These are phyloP conservation scores for Lordiphosa clarofinis DNA, from an alignment of 1,140 invertebrate genomes.

Conservation along the genomic window DNA sequence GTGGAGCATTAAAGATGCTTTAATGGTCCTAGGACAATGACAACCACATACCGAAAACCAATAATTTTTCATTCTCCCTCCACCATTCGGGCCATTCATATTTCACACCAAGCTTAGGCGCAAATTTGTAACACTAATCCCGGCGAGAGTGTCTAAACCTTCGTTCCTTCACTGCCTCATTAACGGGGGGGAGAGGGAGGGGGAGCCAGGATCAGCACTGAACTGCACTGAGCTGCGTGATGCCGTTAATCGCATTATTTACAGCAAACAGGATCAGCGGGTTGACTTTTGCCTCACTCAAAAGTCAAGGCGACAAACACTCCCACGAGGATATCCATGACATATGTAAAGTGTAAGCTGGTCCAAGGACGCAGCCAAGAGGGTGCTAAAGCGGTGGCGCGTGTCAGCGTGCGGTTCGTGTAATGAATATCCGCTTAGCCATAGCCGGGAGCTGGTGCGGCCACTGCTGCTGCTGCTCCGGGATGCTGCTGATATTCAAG, in stretches of 20 bases:
- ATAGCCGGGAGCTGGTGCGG: constrained; percentile 23
- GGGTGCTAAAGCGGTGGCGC: constrained; percentile 71
- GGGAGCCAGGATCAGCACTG: constrained; percentile 26
- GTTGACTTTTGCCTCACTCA: constrained; percentile 53
- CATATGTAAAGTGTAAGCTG: constrained; percentile 79
- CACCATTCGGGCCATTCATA: constrained; percentile 3
- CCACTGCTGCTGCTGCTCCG: constrained; percentile 20
- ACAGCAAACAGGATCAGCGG: constrained; percentile 79
- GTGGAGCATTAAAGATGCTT: constrained; percentile 65
- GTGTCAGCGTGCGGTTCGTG: constrained; percentile 75
- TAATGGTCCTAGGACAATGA: constrained; percentile 65
- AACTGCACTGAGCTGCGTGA: constrained; percentile 48
- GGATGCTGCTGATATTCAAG: background rate
- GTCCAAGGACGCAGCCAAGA: constrained; percentile 45
- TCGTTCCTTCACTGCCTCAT: constrained; percentile 56
- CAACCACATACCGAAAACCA: constrained; percentile 33
- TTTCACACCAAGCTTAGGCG: constrained; percentile 71
- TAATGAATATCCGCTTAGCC: constrained; percentile 79
- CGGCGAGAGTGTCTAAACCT: constrained; percentile 25
- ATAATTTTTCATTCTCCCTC: constrained; percentile 47
- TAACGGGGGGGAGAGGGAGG: constrained; percentile 27
- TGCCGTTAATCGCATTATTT: constrained; percentile 80
- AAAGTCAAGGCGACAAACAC: constrained; percentile 69
- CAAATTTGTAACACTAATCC: constrained; percentile 70
- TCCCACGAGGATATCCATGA: constrained; percentile 80